Conservation (phyloP, 1,140 invertebrate species). For the Heliconius himera region DNA sequence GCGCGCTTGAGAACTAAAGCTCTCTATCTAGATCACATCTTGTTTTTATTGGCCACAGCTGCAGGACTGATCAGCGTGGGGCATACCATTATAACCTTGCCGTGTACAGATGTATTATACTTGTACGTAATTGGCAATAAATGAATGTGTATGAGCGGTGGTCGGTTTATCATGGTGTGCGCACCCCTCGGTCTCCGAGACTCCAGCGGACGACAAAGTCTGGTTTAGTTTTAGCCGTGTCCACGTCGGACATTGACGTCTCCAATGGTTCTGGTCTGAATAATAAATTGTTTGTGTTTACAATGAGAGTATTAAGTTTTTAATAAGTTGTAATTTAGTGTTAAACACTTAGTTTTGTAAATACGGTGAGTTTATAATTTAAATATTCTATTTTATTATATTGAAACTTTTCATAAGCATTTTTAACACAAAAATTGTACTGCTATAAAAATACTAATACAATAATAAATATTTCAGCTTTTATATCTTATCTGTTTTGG, state of each 20-base stretch:
- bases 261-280: background rate
- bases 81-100: constrained; percentile 55
- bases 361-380: background rate
- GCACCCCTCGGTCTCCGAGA: constrained; percentile 52
- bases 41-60: constrained; percentile 62
- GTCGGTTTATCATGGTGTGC: constrained; percentile 53
- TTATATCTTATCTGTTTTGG: background rate
- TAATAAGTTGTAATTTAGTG: background rate
- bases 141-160: constrained; percentile 51
- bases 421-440: background rate
- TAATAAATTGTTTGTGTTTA: background rate
- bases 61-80: constrained; percentile 56
- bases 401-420: too few relatives aligned
- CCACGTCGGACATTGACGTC: constrained; percentile 54
- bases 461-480: background rate
- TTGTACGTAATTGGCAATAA: constrained; percentile 50
- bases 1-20: constrained; percentile 32
- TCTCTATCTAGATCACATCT: constrained; percentile 46
- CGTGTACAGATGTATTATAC: constrained; percentile 45
- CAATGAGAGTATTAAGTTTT: background rate
- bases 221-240: constrained; percentile 63
- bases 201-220: constrained; percentile 41
- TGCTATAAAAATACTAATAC: background rate
- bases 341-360: background rate
- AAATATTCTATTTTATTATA: too few relatives aligned